Evolutionary conservation across 2,113 vertebrate species (phyloP).

Genomic region (Periophthalmodon schlosseri): DNA sequence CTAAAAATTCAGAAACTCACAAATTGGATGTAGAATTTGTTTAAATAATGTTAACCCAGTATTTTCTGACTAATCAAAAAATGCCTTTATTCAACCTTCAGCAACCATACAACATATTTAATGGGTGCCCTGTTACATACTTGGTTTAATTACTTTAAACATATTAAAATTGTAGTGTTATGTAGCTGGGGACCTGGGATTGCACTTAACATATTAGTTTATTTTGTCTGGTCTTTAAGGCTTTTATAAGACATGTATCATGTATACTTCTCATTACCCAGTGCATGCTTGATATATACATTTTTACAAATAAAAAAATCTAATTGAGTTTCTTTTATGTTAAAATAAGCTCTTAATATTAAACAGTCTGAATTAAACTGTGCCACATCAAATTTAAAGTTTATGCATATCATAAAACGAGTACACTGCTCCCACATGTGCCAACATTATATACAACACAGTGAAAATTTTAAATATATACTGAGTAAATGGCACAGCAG

Average conservation of each 20-base stretch:
- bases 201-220: neutral
- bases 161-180: neutral
- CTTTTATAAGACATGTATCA: neutral
- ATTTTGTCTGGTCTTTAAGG: neutral
- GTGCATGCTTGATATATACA: slow-evolving; percentile 5
- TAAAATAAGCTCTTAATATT: too few relatives aligned
- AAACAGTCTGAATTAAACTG: too few relatives aligned
- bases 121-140: neutral
- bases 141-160: neutral
- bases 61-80: too few relatives aligned
- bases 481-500: neutral
- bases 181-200: neutral
- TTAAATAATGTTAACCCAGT: too few relatives aligned
- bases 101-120: neutral
- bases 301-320: neutral
- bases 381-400: neutral
- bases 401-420: neutral
- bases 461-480: neutral
- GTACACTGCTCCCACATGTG: slow-evolving; percentile 2
- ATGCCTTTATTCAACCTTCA: too few relatives aligned
- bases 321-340: too few relatives aligned
- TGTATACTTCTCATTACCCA: neutral
- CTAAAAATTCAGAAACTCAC: too few relatives aligned
- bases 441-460: neutral
- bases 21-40: too few relatives aligned